phyloP scores from a whole-genome alignment of 2,797 vertebrate species.

The Cynodonichthys magdalenae region DNA sequence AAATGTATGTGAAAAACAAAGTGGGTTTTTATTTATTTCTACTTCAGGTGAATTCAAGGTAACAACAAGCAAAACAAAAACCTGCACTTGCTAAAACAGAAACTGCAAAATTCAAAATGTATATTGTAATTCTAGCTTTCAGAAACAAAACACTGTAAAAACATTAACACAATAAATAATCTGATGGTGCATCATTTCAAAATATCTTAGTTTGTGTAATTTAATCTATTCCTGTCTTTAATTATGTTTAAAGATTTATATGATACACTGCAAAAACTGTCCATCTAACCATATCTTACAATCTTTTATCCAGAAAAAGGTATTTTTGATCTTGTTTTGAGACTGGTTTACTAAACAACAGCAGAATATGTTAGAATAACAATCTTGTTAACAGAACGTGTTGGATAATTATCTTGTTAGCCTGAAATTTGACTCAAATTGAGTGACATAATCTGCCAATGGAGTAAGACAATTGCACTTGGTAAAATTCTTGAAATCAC shows the following conservation, averaged over 20 bases:
- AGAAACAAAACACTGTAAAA: background rate
- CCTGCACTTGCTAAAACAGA: background rate
- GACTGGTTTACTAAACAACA: no score
- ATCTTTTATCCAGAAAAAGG: no score
- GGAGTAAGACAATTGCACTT: no score
- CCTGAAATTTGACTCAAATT: no score
- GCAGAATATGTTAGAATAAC: no score
- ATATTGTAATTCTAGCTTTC: background rate
- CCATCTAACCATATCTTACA: no score
- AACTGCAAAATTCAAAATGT: background rate
- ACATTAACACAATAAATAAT: background rate
- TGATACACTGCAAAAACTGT: background rate
- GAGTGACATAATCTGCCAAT: no score
- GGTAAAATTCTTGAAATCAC: no score
- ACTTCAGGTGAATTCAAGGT: background rate
- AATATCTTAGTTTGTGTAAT: no score
- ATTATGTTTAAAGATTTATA: background rate
- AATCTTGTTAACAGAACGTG: no score
- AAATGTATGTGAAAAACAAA: background rate
- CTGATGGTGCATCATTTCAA: background rate
- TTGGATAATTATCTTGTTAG: no score
- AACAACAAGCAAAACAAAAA: slow-evolving; percentile 12
- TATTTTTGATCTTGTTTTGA: no score
- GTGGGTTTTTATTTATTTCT: background rate
- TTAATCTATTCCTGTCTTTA: background rate